Evolutionary conservation across 2,888 invertebrate genomes (phyloP).

Genomic region (Caenorhabditis japonica): DNA sequence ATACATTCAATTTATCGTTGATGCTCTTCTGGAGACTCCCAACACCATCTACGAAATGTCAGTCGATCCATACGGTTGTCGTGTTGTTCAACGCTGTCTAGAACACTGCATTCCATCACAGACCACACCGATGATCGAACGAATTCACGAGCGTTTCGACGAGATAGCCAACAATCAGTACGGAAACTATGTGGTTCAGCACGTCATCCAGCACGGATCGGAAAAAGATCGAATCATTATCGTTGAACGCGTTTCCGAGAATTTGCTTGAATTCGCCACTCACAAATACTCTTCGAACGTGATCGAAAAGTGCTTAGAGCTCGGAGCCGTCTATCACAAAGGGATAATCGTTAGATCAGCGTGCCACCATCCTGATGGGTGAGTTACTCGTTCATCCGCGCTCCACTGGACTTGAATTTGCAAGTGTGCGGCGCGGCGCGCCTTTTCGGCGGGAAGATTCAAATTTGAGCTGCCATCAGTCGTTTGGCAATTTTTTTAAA

Average conservation of each 20-base stretch:
- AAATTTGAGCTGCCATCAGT: too few relatives aligned
- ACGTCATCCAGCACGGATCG: slow-evolving; percentile 95
- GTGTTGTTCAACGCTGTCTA: slow-evolving; percentile 97
- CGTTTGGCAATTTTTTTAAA: too few relatives aligned
- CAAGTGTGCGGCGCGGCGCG: too few relatives aligned
- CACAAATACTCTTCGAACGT: slow-evolving; percentile 99
- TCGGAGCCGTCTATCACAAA: slow-evolving; percentile 93
- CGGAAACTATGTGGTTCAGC: slow-evolving; percentile 96
- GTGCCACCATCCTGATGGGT: slow-evolving; percentile 78
- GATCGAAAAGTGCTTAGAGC: slow-evolving; percentile 97
- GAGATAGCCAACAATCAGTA: slow-evolving; percentile 46
- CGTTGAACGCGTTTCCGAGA: slow-evolving; percentile 82
- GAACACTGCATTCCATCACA: slow-evolving; percentile 96
- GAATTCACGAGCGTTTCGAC: slow-evolving; percentile 92
- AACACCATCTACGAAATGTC: slow-evolving; percentile 86
- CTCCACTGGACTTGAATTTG: too few relatives aligned
- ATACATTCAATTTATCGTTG: slow-evolving; percentile 92
- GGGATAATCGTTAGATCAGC: slow-evolving; percentile 97
- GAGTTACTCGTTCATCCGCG: too few relatives aligned
- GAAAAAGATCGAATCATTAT: slow-evolving; percentile 95
- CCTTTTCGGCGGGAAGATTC: too few relatives aligned
- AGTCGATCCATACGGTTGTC: slow-evolving; percentile 98
- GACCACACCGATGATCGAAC: slow-evolving; percentile 89
- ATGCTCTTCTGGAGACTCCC: slow-evolving; percentile 79
- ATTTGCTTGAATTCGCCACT: slow-evolving; percentile 91